phyloP scores from a whole-genome alignment of 2,888 invertebrate species.

The Thereva unica region DNA sequence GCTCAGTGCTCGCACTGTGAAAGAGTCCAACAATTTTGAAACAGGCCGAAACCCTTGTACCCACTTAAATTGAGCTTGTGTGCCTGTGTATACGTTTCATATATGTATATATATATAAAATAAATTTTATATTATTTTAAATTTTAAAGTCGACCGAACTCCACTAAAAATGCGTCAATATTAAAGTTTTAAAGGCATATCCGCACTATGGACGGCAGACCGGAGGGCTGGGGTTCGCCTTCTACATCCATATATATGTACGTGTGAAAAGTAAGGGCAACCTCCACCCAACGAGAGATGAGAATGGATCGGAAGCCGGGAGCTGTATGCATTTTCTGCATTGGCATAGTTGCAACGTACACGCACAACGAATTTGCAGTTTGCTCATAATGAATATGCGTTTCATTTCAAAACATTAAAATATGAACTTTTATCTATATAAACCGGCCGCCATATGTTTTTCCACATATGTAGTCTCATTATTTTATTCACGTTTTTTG shows the following conservation, averaged over 20 bases:
- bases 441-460: constrained; percentile 19
- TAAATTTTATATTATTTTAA: constrained; percentile 35
- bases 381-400: constrained; percentile 34
- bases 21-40: constrained; percentile 28
- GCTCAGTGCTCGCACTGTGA: no score
- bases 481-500: constrained; percentile 31
- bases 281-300: neutral
- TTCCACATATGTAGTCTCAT: constrained; percentile 22
- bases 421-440: constrained; percentile 28
- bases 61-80: neutral
- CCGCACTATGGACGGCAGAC: neutral
- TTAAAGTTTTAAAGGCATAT: constrained; percentile 19
- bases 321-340: neutral
- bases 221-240: no score
- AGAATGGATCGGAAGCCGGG: neutral
- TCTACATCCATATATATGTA: no score
- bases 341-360: constrained; percentile 31
- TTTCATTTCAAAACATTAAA: constrained; percentile 34
- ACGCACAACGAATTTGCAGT: constrained; percentile 31
- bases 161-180: constrained; percentile 19
- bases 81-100: neutral
- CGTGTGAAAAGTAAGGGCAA: neutral
- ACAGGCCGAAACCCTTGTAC: constrained; percentile 22
- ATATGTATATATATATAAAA: constrained; percentile 24
- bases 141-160: constrained; percentile 27